phyloP scores from a whole-genome alignment of 2,888 invertebrate genomes.

The Lomographa bimaculata region DNA sequence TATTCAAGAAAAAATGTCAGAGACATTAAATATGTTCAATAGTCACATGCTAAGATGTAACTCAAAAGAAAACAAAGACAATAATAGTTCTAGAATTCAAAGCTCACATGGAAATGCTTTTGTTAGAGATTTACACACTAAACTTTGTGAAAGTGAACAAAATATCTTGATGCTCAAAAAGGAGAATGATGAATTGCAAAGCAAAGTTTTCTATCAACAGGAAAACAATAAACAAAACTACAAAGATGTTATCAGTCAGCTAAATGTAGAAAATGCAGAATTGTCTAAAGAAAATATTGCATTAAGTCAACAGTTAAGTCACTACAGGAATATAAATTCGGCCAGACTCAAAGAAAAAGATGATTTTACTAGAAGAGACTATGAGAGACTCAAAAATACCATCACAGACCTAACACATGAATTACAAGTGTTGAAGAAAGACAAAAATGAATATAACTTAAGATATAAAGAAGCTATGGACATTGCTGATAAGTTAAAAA shows the following conservation, averaged over 20 bases:
- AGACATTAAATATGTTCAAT: conserved; percentile 64
- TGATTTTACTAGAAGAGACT: conserved; percentile 51
- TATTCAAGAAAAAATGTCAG: conserved; percentile 65
- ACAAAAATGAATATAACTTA: conserved; percentile 68
- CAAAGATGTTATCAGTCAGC: conserved; percentile 69
- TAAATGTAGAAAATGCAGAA: conserved; percentile 73
- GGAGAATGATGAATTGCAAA: conserved; percentile 71
- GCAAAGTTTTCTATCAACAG: conserved; percentile 43
- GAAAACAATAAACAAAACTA: conserved; percentile 62
- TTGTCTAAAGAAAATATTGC: conserved; percentile 73
- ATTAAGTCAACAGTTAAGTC: conserved; percentile 65
- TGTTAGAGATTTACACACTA: conserved; percentile 67
- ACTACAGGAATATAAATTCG: conserved; percentile 56
- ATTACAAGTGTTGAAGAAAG: conserved; percentile 60
- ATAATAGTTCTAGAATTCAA: conserved; percentile 36
- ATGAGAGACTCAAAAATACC: conserved; percentile 58
- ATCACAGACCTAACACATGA: conserved; percentile 59
- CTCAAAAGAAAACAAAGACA: conserved; percentile 37
- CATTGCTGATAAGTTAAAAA: conserved; percentile 65
- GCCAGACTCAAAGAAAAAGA: conserved; percentile 47
- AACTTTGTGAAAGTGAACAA: conserved; percentile 77
- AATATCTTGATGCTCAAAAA: conserved; percentile 73
- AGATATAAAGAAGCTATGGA: conserved; percentile 66
- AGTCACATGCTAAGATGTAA: conserved; percentile 53
- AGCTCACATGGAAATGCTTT: conserved; percentile 50